These are phyloP conservation scores for Mixornis gularis DNA, from an alignment of 2,113 vertebrate species.

Conservation along the genomic window DNA sequence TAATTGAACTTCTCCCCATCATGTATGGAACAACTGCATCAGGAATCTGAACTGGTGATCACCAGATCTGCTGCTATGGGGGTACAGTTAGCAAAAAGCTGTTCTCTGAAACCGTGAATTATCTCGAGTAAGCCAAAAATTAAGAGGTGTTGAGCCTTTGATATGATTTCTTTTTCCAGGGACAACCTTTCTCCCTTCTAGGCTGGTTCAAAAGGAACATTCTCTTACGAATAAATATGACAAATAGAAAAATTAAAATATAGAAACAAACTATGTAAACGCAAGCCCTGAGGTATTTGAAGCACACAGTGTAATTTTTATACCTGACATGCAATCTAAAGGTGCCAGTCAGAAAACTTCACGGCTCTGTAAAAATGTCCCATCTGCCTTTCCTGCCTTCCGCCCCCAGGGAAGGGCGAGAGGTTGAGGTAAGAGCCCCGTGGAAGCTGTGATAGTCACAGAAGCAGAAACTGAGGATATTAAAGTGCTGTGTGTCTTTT, in stretches of 20 bases:
- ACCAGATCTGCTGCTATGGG: not conserved
- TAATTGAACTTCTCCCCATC: not conserved
- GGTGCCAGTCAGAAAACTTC: conserved; percentile 16
- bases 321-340: conserved; percentile 11
- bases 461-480: conserved; percentile 46
- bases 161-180: conserved; percentile 6
- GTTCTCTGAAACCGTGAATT: not conserved
- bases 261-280: conserved; percentile 62
- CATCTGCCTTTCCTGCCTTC: conserved; percentile 33
- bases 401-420: not conserved
- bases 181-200: conserved; percentile 2
- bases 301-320: conserved; percentile 46
- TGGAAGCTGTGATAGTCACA: conserved; percentile 50
- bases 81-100: not conserved
- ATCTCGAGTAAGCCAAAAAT: not conserved
- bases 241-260: conserved; percentile 56
- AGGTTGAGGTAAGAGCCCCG: conserved; percentile 49
- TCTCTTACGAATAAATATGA: conserved; percentile 64
- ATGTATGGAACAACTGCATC: not conserved
- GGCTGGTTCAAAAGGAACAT: conserved; percentile 34
- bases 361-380: not conserved
- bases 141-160: conserved; percentile 1
- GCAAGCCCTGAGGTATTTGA: conserved; percentile 75
- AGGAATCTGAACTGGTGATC: not conserved
- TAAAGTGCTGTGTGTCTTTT: conserved; percentile 44